Conservation (phyloP, 2,888 invertebrate species). For the Acanthosepion esculentum region DNA sequence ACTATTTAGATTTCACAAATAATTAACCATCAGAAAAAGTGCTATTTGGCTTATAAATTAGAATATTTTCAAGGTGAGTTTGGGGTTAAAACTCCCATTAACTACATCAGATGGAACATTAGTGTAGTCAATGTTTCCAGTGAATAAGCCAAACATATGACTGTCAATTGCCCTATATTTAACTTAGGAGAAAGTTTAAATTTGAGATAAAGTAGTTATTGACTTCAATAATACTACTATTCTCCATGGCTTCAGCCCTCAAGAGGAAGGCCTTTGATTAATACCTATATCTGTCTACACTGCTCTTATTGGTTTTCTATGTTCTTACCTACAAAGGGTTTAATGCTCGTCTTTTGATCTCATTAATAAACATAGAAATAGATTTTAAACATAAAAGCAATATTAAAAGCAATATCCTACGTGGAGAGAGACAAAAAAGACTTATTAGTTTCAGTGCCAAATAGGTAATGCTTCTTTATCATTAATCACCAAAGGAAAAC, state of each 20-base stretch:
- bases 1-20: too few species aligned
- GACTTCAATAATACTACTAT: too few species aligned
- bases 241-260: neutral
- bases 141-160: too few species aligned
- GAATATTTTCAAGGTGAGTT: too few species aligned
- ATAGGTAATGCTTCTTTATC: neutral
- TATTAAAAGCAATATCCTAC: neutral
- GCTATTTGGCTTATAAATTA: too few species aligned
- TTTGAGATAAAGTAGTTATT: too few species aligned
- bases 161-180: too few species aligned
- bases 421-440: neutral
- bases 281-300: neutral
- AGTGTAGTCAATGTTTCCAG: too few species aligned
- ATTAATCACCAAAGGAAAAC: neutral
- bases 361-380: neutral
- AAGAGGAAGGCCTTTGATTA: neutral
- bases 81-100: too few species aligned
- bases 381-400: neutral
- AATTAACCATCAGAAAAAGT: too few species aligned
- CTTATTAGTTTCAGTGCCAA: neutral
- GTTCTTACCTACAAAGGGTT: neutral
- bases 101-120: too few species aligned
- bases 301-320: neutral
- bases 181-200: too few species aligned
- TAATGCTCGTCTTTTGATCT: neutral